Conservation (phyloP, 2,888 invertebrate species). For the Omphaloscelis lunosa region DNA sequence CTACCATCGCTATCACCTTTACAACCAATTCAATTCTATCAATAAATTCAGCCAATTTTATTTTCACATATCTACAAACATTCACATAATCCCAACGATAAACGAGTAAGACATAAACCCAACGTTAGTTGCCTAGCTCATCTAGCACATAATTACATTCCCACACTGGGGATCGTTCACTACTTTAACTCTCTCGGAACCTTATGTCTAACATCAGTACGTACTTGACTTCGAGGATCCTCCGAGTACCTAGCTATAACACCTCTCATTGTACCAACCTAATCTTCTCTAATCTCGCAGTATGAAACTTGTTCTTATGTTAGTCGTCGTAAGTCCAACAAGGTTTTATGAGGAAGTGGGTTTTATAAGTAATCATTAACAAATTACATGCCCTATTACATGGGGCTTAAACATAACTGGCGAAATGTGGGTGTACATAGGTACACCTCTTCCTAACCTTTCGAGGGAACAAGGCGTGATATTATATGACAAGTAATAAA, state of each 20-base stretch:
- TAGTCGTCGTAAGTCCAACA: background rate
- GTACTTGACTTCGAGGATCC: constrained; percentile 15
- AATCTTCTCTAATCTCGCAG: constrained; percentile 19
- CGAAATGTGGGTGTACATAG: too few species aligned
- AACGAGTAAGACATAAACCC: constrained; percentile 10
- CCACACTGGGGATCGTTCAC: constrained; percentile 21
- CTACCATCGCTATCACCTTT: too few species aligned
- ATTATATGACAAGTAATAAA: background rate
- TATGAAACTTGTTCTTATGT: constrained; percentile 13
- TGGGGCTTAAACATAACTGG: too few species aligned
- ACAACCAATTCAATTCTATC: too few species aligned
- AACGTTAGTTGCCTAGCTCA: background rate
- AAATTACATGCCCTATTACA: too few species aligned
- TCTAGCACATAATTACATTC: constrained; percentile 16
- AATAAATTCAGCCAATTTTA: too few species aligned
- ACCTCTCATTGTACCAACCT: constrained; percentile 3
- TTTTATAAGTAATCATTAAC: background rate
- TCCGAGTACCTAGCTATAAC: constrained; percentile 9
- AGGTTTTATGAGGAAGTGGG: background rate
- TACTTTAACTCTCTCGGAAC: constrained; percentile 29
- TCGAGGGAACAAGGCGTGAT: too few species aligned
- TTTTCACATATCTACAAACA: background rate
- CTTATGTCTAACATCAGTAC: constrained; percentile 2
- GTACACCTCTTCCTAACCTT: too few species aligned
- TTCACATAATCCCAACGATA: background rate